Evolutionary conservation across 2,888 invertebrate genomes (phyloP).

Genomic region (Cataglyphis rosenhaueri): DNA sequence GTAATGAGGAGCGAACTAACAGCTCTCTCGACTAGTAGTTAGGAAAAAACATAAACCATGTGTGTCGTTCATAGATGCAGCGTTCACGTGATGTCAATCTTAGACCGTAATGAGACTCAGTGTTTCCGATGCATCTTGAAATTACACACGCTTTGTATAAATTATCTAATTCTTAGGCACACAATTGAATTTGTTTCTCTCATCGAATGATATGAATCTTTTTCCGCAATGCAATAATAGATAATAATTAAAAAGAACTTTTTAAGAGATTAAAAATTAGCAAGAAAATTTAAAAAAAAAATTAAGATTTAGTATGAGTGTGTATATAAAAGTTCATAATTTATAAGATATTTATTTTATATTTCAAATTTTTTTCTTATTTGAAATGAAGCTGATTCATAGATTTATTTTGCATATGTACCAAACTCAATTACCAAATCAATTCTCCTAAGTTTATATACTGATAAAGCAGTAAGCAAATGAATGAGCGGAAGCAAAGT

Average conservation of each 20-base stretch:
- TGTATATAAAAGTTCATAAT: not conserved
- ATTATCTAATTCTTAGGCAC: constrained; percentile 4
- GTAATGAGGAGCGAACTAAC: constrained; percentile 68
- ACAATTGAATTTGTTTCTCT: constrained; percentile 25
- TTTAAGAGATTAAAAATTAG: not conserved
- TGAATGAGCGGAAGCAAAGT: not conserved
- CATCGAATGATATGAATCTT: not conserved
- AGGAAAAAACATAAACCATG: constrained; percentile 20
- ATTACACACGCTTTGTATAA: constrained; percentile 14
- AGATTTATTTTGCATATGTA: not conserved
- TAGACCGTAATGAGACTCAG: constrained; percentile 21
- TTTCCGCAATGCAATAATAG: not conserved
- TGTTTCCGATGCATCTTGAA: constrained; percentile 30
- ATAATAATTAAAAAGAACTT: not conserved
- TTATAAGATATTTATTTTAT: not conserved
- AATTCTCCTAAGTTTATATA: not conserved
- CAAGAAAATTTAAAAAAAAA: not conserved
- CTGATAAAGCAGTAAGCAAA: not conserved
- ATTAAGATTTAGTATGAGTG: not conserved
- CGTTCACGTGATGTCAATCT: constrained; percentile 34
- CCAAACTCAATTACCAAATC: not conserved
- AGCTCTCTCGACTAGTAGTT: constrained; percentile 37
- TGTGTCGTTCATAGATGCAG: constrained; percentile 34
- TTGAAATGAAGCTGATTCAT: not conserved
- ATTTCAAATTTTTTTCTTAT: not conserved